Evolutionary conservation across 1,140 invertebrate species (phyloP).

Genomic region (Akabosia matsudoensis): DNA sequence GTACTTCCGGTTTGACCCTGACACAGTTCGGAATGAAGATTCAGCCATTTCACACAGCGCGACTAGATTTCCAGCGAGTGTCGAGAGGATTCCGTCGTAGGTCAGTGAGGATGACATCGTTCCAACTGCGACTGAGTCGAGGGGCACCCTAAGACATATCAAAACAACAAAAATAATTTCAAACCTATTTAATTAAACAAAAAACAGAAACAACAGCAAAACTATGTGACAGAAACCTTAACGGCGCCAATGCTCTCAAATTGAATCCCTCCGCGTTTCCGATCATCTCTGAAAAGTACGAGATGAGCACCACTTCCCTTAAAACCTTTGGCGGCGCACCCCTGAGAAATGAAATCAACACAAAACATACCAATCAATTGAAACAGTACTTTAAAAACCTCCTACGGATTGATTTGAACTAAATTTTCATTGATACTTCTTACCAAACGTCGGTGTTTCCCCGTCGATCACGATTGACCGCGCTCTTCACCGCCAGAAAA

Average conservation of each 20-base stretch:
- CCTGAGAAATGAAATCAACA: slow-evolving; percentile 22
- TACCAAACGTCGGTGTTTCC: neutral
- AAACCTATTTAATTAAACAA: no score
- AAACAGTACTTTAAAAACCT: neutral
- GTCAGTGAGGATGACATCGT: neutral
- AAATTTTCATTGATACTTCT: neutral
- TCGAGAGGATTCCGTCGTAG: slow-evolving; percentile 17
- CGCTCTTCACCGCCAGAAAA: neutral
- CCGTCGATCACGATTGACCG: neutral
- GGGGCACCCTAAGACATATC: neutral
- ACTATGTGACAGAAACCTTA: neutral
- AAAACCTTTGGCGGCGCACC: slow-evolving; percentile 29
- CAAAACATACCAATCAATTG: neutral
- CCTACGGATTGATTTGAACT: neutral
- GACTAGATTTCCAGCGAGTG: slow-evolving; percentile 37
- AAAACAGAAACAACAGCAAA: no score
- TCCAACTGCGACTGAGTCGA: slow-evolving; percentile 6
- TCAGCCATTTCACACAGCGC: slow-evolving; percentile 27
- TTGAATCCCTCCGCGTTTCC: neutral
- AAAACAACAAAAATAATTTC: neutral
- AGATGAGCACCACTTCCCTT: slow-evolving; percentile 33
- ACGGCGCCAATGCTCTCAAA: neutral
- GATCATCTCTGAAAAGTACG: slow-evolving; percentile 32
- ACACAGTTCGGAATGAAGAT: neutral
- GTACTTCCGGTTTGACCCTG: neutral